Conservation (phyloP, 2,113 vertebrate species). For the Tautogolabrus adspersus region DNA sequence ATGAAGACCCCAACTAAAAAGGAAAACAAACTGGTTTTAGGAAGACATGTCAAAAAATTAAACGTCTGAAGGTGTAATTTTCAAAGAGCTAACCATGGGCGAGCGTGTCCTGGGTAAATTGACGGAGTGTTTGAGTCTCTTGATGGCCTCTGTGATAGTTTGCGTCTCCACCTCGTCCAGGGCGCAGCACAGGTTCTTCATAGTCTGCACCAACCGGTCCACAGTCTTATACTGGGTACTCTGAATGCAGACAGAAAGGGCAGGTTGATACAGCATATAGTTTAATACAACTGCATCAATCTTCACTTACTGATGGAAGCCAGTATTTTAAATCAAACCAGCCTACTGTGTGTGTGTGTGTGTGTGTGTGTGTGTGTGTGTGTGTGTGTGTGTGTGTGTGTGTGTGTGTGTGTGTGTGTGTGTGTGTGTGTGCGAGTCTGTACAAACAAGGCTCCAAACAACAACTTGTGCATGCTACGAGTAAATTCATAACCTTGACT, state of each 20-base stretch:
- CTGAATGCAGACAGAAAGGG: conserved; percentile 52
- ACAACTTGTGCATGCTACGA: neutral
- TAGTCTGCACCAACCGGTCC: conserved; percentile 90
- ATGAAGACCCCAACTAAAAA: conserved; percentile 83
- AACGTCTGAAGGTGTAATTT: neutral
- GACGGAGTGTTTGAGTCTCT: conserved; percentile 89
- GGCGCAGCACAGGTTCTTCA: conserved; percentile 93
- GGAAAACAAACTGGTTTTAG: conserved; percentile 18
- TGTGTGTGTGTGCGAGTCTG: too few relatives aligned
- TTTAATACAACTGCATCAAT: neutral
- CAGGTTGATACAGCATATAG: neutral
- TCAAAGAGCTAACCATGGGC: conserved; percentile 83
- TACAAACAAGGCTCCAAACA: neutral
- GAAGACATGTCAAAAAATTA: conserved; percentile 8
- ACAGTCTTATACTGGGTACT: conserved; percentile 90
- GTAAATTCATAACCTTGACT: neutral
- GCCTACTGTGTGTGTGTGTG: too few relatives aligned
- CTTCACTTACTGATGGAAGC: neutral
- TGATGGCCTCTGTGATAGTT: conserved; percentile 88
- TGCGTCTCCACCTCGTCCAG: conserved; percentile 93
- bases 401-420: too few relatives aligned
- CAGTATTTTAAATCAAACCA: neutral
- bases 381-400: too few relatives aligned
- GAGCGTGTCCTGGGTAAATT: conserved; percentile 90
- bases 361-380: too few relatives aligned